Evolutionary conservation across 2,888 invertebrate species (phyloP).

Genomic region (Trissonchulus sp.): DNA sequence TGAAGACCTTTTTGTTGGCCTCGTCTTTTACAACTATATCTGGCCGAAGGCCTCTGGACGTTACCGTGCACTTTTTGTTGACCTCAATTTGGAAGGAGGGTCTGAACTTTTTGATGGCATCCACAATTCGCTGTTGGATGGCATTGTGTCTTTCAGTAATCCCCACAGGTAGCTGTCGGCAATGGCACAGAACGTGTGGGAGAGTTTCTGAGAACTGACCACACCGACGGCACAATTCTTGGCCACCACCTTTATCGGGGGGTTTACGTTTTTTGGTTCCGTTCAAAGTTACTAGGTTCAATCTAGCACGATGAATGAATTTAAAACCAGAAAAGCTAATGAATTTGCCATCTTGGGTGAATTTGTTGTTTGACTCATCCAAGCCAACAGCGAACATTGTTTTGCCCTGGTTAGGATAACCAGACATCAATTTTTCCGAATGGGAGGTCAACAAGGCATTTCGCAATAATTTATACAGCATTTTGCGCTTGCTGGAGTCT

Average conservation of each 20-base stretch:
- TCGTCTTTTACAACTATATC: not conserved
- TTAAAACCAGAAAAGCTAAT: slow-evolving; percentile 49
- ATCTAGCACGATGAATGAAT: slow-evolving; percentile 48
- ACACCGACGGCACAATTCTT: slow-evolving; percentile 44
- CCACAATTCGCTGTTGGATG: not conserved
- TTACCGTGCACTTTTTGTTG: not conserved
- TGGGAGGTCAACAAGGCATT: not conserved
- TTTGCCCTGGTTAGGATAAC: not conserved
- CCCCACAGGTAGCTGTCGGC: slow-evolving; percentile 32
- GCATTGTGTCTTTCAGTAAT: slow-evolving; percentile 19
- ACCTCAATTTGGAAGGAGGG: not conserved
- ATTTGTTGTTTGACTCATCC: not conserved
- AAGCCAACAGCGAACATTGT: not conserved
- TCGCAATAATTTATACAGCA: not conserved
- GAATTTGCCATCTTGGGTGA: slow-evolving; percentile 21
- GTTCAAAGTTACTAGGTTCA: slow-evolving; percentile 44
- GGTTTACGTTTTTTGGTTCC: slow-evolving; percentile 25
- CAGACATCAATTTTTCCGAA: not conserved
- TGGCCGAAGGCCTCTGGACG: not conserved
- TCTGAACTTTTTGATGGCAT: not conserved
- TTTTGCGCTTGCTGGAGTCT: not conserved
- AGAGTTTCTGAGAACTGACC: slow-evolving; percentile 45
- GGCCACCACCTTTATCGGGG: not conserved
- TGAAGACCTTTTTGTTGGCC: not conserved
- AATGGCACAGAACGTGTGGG: slow-evolving; percentile 52